Percentiles rank a stretch among this genome's conserved stretches.
phyloP scores from a whole-genome alignment of 2,113 vertebrate genomes.

The Sminthopsis crassicaudata region DNA sequence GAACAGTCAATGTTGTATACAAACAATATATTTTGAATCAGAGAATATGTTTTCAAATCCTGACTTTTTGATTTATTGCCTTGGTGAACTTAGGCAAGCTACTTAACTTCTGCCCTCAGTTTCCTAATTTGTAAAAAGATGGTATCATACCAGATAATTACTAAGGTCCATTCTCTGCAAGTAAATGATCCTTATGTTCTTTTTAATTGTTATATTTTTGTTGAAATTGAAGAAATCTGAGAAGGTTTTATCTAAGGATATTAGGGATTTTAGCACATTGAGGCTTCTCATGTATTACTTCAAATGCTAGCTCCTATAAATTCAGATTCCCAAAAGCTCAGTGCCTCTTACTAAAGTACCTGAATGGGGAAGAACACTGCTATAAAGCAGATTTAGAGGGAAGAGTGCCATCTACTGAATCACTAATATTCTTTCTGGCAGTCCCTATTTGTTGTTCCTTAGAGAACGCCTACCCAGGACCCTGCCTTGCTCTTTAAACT shows the following conservation, averaged over 20 bases:
- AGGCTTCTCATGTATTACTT: not conserved
- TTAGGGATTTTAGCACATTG: not conserved
- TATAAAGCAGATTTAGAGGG: constrained; percentile 34
- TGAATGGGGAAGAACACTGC: not conserved
- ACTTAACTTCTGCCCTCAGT: not conserved
- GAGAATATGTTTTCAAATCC: not conserved
- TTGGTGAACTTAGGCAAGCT: not conserved
- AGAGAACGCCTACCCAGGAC: not conserved
- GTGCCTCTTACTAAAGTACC: not conserved
- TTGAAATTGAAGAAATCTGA: no score
- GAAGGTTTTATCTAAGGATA: rapidly evolving
- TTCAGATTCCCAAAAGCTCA: not conserved
- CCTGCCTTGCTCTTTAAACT: not conserved
- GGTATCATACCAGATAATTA: not conserved
- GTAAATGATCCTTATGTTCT: not conserved
- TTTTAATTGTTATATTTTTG: not conserved
- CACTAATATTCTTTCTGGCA: constrained; percentile 42
- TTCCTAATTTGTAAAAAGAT: not conserved
- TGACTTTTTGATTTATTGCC: not conserved
- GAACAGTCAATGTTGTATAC: not conserved
- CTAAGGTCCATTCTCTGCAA: not conserved
- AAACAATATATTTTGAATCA: not conserved
- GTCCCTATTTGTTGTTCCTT: not conserved
- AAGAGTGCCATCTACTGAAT: constrained; percentile 66
- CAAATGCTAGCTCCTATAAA: no score